Evolutionary conservation across 2,797 vertebrate genomes (phyloP).

Genomic region (Parauchenoglanis ngamensis): DNA sequence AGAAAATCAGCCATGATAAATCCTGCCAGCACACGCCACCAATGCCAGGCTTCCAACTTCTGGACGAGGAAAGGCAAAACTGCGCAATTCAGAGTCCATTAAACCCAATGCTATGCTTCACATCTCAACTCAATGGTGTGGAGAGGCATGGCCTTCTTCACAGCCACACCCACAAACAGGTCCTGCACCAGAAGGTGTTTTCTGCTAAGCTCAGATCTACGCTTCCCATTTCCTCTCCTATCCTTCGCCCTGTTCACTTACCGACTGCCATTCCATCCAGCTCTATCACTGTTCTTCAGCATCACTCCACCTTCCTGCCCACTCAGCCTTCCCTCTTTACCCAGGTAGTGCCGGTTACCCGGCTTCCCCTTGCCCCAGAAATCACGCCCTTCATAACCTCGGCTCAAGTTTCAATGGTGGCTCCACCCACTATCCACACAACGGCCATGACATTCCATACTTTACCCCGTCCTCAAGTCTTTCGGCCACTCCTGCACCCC

Average conservation of each 20-base stretch:
- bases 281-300: slow-evolving; percentile 74
- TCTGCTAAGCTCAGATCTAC: slow-evolving; percentile 72
- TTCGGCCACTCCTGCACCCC: slow-evolving; percentile 76
- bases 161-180: slow-evolving; percentile 71
- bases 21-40: slow-evolving; percentile 59
- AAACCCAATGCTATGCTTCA: slow-evolving; percentile 67
- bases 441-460: slow-evolving; percentile 74
- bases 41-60: slow-evolving; percentile 70
- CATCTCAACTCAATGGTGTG: slow-evolving; percentile 66
- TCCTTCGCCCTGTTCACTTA: slow-evolving; percentile 74
- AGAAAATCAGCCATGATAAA: slow-evolving; percentile 64
- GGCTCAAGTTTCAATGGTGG: slow-evolving; percentile 74
- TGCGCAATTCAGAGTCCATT: slow-evolving; percentile 44
- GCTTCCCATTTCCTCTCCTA: slow-evolving; percentile 52
- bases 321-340: slow-evolving; percentile 78
- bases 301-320: slow-evolving; percentile 77
- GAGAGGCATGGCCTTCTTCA: slow-evolving; percentile 78
- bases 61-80: slow-evolving; percentile 49
- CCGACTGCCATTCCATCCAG: slow-evolving; percentile 54
- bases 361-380: slow-evolving; percentile 73
- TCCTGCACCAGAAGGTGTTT: slow-evolving; percentile 72
- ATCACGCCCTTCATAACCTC: slow-evolving; percentile 71
- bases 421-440: slow-evolving; percentile 72
- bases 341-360: slow-evolving; percentile 74
- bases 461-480: slow-evolving; percentile 71